Conservation (phyloP, 1,140 invertebrate species). For the Mya arenaria region DNA sequence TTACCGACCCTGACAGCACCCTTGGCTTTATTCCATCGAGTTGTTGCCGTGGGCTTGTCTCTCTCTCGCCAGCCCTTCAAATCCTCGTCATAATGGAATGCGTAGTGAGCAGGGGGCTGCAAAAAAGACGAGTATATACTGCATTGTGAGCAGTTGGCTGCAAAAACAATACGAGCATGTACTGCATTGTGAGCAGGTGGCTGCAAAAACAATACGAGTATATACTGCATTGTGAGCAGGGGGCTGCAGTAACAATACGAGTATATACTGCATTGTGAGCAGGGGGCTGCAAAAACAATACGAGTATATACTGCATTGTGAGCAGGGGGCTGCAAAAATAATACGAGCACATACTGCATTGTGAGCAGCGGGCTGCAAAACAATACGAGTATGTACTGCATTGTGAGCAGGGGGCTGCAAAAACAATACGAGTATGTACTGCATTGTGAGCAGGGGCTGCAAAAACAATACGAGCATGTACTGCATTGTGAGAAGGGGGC, state of each 20-base stretch:
- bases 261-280: no score
- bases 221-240: background rate
- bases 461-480: background rate
- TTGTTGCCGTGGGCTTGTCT: background rate
- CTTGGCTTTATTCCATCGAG: constrained; percentile 37
- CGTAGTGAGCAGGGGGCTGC: constrained; percentile 38
- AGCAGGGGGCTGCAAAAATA: no score
- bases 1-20: constrained; percentile 38
- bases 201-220: background rate
- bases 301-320: no score
- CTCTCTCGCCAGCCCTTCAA: constrained; percentile 35
- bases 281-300: no score
- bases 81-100: constrained; percentile 33
- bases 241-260: background rate
- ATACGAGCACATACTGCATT: no score
- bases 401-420: background rate
- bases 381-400: background rate
- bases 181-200: background rate
- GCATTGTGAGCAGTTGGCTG: background rate
- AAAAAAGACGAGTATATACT: background rate
- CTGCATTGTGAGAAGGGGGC: background rate
- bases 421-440: background rate
- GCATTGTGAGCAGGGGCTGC: background rate
- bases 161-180: background rate
- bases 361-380: no score